phyloP scores from a whole-genome alignment of 2,113 vertebrate species.

The Chauna torquata region DNA sequence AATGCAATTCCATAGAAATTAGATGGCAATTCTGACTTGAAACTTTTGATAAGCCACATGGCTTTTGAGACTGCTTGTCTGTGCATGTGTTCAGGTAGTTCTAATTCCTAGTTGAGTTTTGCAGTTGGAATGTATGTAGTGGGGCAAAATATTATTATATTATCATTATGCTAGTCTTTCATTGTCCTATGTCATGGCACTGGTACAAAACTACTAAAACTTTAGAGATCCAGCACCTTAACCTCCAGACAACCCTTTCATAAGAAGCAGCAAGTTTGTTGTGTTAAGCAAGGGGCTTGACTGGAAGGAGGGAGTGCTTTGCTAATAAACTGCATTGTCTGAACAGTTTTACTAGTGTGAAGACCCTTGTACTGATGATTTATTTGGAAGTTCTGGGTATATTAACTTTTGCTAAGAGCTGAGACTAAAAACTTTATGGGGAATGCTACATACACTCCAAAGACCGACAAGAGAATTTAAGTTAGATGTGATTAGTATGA shows the following conservation, averaged over 20 bases:
- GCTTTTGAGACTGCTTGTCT: constrained; percentile 33
- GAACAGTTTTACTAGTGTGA: constrained; percentile 69
- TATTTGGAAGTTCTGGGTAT: constrained; percentile 79
- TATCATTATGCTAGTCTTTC: constrained; percentile 1
- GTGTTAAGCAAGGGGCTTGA: constrained; percentile 19
- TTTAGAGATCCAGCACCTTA: constrained; percentile 40
- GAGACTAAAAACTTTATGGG: constrained; percentile 82
- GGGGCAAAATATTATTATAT: not conserved
- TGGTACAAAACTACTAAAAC: not conserved
- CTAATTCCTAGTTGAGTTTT: not conserved
- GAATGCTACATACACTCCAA: constrained; percentile 80
- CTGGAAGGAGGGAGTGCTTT: constrained; percentile 57
- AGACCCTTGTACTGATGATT: constrained; percentile 71
- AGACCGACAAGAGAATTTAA: constrained; percentile 82
- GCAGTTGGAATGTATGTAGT: not conserved
- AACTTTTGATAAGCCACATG: constrained; percentile 35
- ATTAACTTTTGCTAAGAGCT: constrained; percentile 84
- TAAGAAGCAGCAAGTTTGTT: constrained; percentile 20
- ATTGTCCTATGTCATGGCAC: not conserved
- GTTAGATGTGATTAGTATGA: constrained; percentile 85
- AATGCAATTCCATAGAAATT: not conserved
- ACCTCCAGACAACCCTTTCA: constrained; percentile 11
- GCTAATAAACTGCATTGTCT: constrained; percentile 67
- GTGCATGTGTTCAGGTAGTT: not conserved
- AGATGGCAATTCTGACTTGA: constrained; percentile 40